Evolutionary conservation across 1,140 invertebrate species (phyloP), one percentile per base, ranked within the genome.

Genomic region (Drosophila parvula): DNA sequence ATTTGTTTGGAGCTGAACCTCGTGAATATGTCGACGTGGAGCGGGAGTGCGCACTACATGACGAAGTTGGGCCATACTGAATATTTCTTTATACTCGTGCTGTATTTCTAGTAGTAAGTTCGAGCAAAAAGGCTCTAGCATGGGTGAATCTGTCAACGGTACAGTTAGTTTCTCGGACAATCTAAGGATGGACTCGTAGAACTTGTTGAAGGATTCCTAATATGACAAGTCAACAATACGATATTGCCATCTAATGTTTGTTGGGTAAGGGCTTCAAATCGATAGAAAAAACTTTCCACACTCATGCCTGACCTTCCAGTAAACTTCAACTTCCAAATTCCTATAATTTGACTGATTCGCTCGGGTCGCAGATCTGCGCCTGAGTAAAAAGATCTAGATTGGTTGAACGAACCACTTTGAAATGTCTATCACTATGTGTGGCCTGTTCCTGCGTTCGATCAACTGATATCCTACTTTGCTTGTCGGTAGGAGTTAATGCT

Each of bases 221-320:
- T 58, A 16, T 60, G 34, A 0, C 63, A 8, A 9, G 55, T 11
- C 9, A 67, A 27, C 14, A 59, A 11, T 6, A 34, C 36, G 18
- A 68, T 44, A 30, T 60, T 68, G 4, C 38, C 38, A 30, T 53
- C 48, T 43, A 61, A 45, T 3, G 65, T 61, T 11, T 69, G 32
- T 7, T 22, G 27, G 1, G 57, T 68, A 2, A 61, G 57, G 11
- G 40, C 58, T 38, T 69, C 58, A 4, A 53, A 22, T 1, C 65
- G 22, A 45, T 69, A 61, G 9, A 61, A 12, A 44, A 69, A 61
- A 6, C 45, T 30, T n/a, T 69, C 47, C 12, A 69, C 47, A 3
- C 57, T 53, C 47, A 69, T 44, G 22, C 53, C 53, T 55, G 18
- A n/a, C 18, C 32, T 36, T 55, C 32, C 34, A 9, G 51, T 22